These are phyloP conservation scores for Coracias cyanogaster DNA, from an alignment of 2,797 vertebrate genomes.

Conservation along the genomic window DNA sequence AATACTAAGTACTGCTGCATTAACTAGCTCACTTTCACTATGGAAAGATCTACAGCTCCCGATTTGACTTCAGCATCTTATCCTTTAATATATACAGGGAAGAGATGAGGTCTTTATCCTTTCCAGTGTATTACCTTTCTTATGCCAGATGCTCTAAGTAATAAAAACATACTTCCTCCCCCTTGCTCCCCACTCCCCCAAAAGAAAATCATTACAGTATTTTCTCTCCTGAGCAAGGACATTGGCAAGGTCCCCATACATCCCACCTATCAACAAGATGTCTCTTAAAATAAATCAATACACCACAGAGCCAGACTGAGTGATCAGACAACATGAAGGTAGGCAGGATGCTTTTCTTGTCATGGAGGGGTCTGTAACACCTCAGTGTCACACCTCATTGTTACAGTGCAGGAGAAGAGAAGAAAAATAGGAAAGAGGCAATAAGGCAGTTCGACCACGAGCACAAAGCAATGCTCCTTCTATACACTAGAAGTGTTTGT, in stretches of 20 bases:
- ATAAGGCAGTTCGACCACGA: not conserved
- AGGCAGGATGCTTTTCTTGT: not conserved
- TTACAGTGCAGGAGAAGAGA: not conserved
- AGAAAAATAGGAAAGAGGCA: not conserved
- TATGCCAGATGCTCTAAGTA: not conserved
- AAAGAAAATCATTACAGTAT: not conserved
- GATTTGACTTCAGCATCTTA: constrained; percentile 1
- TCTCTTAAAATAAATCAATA: not conserved
- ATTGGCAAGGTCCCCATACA: not conserved
- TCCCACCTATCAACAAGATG: not conserved
- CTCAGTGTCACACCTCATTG: not conserved
- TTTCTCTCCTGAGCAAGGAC: not conserved
- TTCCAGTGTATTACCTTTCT: not conserved
- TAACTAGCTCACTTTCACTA: not conserved
- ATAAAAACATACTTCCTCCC: not conserved
- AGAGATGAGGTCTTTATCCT: not conserved
- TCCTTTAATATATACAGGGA: constrained; percentile 12
- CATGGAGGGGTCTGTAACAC: not conserved
- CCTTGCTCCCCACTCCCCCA: not conserved
- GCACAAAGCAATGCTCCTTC: not conserved
- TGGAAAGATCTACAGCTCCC: not conserved
- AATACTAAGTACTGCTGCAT: constrained; percentile 53
- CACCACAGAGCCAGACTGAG: not conserved
- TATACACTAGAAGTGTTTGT: not conserved
- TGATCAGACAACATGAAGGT: not conserved